Base-by-base conservation (phyloP, 2,888 invertebrate genomes). In the Cyrtodaria siliqua region DNA sequence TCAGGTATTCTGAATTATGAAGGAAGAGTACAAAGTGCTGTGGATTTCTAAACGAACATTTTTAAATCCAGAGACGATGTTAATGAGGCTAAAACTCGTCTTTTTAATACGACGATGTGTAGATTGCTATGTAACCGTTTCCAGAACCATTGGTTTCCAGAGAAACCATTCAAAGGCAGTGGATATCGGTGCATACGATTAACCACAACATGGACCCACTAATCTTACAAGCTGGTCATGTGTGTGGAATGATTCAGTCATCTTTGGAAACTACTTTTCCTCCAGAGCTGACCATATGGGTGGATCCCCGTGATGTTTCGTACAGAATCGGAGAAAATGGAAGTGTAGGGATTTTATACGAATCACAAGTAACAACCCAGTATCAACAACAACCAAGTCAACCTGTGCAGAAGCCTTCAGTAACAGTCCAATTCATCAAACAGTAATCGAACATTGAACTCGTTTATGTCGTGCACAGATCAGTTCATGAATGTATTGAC, bases 101-200 rank as follows among this genome's bases (percentile, higher is more conserved):
- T 66, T 18, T 90, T 90, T 72, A 85, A 86, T 38, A 40, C 60
- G 14, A 77, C 63, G 44, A 69, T 91, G 42, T 80, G 81, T 33
- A 79, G 83, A 60, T 61, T 87, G 52, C 68, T 92, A 61, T 79
- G 84, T 50, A 76, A 77, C n/a, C 94, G 94, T 74, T 95, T 95
- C 89, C 92, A 95, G 90, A 95, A 95, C 92, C 96, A 96, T 91
- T 96, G 96, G 96, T 96, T 96, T 91, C 96, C 96, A 26, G 95
- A 96, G 80, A 94, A 95, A 87, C 96, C 96, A 53, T 94, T 94
- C 89, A 95, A 95, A 92, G 96, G 96, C 64, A 95, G 95, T 91
- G 96, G 95, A 63, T 96, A 95, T 93, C 94, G 96, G 84, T 95
- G 96, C 91, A 95, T 96, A 83, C 94, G 96, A 71, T 95, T 96